Percentiles rank a stretch among this genome's conserved stretches.
Evolutionary conservation across 2,113 vertebrate species (phyloP).

Genomic region (Hemiscyllium ocellatum): DNA sequence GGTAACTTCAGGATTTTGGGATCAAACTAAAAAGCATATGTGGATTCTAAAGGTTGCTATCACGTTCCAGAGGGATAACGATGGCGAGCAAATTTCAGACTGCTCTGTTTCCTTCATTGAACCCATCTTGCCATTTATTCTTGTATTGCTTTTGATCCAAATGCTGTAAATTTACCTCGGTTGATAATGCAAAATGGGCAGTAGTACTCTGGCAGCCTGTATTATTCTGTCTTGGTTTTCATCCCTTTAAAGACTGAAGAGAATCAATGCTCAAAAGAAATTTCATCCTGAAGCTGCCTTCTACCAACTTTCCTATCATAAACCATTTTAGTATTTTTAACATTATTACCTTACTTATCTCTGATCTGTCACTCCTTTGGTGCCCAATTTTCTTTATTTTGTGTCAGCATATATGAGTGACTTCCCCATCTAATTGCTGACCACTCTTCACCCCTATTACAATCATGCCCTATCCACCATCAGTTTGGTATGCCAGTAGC

Average conservation of each 20-base stretch:
- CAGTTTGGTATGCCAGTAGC: background rate
- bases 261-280: background rate
- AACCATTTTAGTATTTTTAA: background rate
- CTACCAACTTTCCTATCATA: background rate
- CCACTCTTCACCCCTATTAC: background rate
- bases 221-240: background rate
- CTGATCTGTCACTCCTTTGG: background rate
- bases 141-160: background rate
- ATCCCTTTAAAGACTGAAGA: background rate
- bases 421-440: background rate
- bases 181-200: background rate
- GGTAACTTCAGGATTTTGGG: background rate
- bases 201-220: background rate
- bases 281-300: background rate
- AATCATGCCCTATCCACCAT: background rate
- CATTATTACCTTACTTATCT: background rate
- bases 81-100: background rate
- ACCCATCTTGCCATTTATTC: background rate
- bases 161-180: background rate
- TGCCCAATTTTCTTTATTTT: background rate
- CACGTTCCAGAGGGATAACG: background rate
- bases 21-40: background rate
- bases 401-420: background rate
- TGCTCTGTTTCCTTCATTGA: background rate
- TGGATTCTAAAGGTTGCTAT: background rate